Percentiles rank a stretch among this genome's conserved stretches.
Conservation (phyloP, 2,888 invertebrate species). For the Hypsopygia costalis region DNA sequence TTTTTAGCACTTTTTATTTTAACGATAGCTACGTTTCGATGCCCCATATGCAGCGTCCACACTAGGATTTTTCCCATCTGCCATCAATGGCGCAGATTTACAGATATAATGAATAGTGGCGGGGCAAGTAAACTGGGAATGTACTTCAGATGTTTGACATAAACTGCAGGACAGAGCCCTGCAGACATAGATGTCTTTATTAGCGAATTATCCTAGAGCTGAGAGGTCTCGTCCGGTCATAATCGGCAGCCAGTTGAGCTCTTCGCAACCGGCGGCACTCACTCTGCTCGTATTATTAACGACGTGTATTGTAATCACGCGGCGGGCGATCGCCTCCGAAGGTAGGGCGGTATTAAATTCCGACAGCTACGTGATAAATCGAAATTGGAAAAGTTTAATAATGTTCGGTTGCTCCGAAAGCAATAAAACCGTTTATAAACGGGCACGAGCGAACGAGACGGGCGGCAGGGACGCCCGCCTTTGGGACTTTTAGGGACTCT, state of each 20-base stretch:
- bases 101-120: no score
- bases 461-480: constrained; percentile 74
- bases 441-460: constrained; percentile 79
- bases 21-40: no score
- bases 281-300: constrained; percentile 74
- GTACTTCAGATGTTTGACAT: no score
- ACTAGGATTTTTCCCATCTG: no score
- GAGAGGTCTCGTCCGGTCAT: constrained; percentile 23
- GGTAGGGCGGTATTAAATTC: constrained; percentile 81
- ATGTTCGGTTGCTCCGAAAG: constrained; percentile 81
- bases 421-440: constrained; percentile 82
- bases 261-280: constrained; percentile 36
- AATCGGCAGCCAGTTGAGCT: constrained; percentile 45
- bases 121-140: no score
- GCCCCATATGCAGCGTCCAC: no score
- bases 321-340: constrained; percentile 80
- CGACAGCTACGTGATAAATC: constrained; percentile 82
- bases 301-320: constrained; percentile 80
- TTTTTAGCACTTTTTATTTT: no score
- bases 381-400: constrained; percentile 82
- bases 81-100: no score
- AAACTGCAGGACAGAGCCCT: no score
- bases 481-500: constrained; percentile 76
- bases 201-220: background rate
- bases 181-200: no score